Evolutionary conservation across 1,140 invertebrate species (phyloP).

Genomic region (Sycobia sp.): DNA sequence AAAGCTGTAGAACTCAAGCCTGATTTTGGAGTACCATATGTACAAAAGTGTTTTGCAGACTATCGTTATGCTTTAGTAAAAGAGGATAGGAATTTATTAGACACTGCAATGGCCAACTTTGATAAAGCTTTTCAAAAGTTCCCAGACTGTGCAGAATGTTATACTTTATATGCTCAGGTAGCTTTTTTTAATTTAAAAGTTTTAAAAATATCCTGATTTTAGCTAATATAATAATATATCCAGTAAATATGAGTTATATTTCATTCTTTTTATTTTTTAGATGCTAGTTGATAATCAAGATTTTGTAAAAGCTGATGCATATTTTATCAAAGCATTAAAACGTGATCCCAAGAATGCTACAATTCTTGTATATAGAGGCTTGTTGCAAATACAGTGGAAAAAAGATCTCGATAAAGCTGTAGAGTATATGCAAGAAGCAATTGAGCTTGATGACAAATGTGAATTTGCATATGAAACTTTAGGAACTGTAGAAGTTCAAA

Average conservation of each 20-base stretch:
- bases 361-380: constrained; percentile 84
- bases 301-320: constrained; percentile 79
- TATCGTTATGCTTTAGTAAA: constrained; percentile 70
- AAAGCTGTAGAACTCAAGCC: constrained; percentile 82
- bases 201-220: not conserved
- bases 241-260: not conserved
- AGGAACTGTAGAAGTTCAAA: constrained; percentile 91
- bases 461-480: constrained; percentile 94
- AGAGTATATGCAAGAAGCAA: constrained; percentile 78
- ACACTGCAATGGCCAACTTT: constrained; percentile 72
- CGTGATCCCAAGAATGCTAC: constrained; percentile 86
- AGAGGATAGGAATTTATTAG: constrained; percentile 65
- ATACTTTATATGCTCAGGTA: constrained; percentile 82
- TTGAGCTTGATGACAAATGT: constrained; percentile 88
- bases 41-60: constrained; percentile 87
- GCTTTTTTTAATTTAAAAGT: too few relatives aligned
- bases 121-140: constrained; percentile 78
- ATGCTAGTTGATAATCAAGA: constrained; percentile 80
- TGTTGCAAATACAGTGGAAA: constrained; percentile 82
- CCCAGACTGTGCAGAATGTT: constrained; percentile 83
- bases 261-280: too few relatives aligned
- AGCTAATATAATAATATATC: constrained; percentile 2
- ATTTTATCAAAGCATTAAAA: constrained; percentile 80
- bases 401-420: constrained; percentile 81
- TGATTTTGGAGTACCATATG: constrained; percentile 79